Base-by-base conservation (phyloP, 2,113 vertebrate genomes). In the Barnardius zonarius region DNA sequence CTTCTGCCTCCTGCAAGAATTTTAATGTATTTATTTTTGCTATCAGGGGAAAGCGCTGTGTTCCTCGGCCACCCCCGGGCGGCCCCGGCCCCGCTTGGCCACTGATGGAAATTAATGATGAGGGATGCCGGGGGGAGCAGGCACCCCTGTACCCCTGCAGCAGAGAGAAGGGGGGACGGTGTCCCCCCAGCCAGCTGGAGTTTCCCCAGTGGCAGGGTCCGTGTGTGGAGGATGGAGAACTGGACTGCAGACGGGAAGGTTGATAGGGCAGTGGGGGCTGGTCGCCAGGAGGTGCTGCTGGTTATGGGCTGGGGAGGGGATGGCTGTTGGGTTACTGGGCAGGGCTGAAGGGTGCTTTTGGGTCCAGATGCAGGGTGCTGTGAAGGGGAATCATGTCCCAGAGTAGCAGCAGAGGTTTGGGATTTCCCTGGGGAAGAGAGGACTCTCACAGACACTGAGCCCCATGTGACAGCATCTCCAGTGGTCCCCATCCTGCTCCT, bases 11-110 rank as follows among this genome's bases (percentile, higher is more conserved):
- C 97, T 96, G 96, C 98, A 98, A 98, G 98, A 98, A 98, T 98
- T 98, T 98, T 98, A 98, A 98, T 98, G 98, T 98, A 98, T 98
- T 98, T 98, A 98, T 98, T 98, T 98, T 98, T 98, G 97, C 97
- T 97, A 97, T 98, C 97, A 97, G 97, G 97, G 97, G 98, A 98
- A 92, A 93, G 92, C 61, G 94, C 97, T 52, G 83, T 95, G 96
- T 96, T 98, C 96, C 96, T 96, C 94, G 24, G 97, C 97, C 92
- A 96, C 96, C 97, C 96, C 94, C 16, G 35, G 89, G 88, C 90
- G 92, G 96, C 76, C 69, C 72, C 0, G 0, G 86, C 85, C 79
- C 54, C 0, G 0, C 88, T 89, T 54, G 89, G 75, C 88, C 86
- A 92, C 86, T 91, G 85, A 89, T 72, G 70, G 77, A 95, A 95